Evolutionary conservation across 2,113 vertebrate species (phyloP).

Genomic region (Psilopsiagon aymara): DNA sequence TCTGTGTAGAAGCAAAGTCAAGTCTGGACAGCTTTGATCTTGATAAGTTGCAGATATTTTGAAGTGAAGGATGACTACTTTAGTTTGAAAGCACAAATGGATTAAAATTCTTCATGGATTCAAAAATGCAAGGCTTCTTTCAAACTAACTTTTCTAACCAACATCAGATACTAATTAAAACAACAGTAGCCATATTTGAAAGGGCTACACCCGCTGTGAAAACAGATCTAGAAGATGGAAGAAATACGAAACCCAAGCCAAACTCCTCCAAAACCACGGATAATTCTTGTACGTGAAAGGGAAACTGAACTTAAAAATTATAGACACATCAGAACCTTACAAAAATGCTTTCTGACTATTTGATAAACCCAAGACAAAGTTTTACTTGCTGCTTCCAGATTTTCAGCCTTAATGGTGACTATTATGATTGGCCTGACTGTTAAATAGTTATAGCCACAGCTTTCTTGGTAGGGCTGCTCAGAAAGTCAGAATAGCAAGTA

Average conservation of each 20-base stretch:
- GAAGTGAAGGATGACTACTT: conserved; percentile 45
- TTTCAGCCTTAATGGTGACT: background rate
- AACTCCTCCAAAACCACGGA: accelerated
- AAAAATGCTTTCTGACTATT: background rate
- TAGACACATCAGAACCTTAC: background rate
- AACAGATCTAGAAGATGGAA: background rate
- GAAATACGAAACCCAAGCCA: background rate
- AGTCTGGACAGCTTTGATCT: conserved; percentile 70
- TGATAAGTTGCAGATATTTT: conserved; percentile 69
- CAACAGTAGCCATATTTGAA: background rate
- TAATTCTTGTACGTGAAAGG: background rate
- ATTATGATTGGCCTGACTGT: accelerated
- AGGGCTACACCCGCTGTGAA: background rate
- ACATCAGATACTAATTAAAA: conserved; percentile 14
- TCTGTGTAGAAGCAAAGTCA: conserved; percentile 69
- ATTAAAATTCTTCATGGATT: conserved; percentile 15
- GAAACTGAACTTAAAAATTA: background rate
- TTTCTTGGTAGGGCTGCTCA: background rate
- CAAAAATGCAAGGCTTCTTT: background rate
- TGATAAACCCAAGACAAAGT: background rate
- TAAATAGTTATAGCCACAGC: background rate
- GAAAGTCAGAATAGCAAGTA: background rate
- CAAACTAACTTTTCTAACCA: conserved; percentile 13
- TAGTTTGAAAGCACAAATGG: conserved; percentile 49
- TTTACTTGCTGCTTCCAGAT: background rate